Evolutionary conservation across 2,888 invertebrate genomes (phyloP).

Genomic region (Agonopterix subpropinquella): DNA sequence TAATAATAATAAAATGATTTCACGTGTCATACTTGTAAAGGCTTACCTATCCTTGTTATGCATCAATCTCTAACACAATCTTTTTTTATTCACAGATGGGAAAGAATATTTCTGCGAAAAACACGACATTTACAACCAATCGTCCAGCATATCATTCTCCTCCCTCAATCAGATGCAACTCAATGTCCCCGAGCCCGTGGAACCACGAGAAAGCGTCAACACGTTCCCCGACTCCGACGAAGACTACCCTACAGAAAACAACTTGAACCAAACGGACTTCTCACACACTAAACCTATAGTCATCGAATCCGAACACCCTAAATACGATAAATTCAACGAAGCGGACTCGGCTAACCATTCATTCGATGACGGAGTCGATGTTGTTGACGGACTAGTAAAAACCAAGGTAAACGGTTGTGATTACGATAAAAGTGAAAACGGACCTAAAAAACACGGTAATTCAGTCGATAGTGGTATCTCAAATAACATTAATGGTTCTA

Average conservation of each 20-base stretch:
- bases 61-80: no score
- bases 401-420: constrained; percentile 32
- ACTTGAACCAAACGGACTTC: constrained; percentile 65
- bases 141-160: constrained; percentile 58
- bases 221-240: constrained; percentile 61
- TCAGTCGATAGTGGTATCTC: constrained; percentile 67
- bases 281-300: constrained; percentile 65
- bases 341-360: constrained; percentile 62
- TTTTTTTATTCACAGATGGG: constrained; percentile 38
- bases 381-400: constrained; percentile 51
- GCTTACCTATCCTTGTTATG: no score
- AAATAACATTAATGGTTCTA: constrained; percentile 44
- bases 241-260: constrained; percentile 64
- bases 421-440: constrained; percentile 26
- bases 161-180: constrained; percentile 60
- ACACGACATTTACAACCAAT: constrained; percentile 63
- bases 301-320: constrained; percentile 57
- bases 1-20: no score
- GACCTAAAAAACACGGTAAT: constrained; percentile 55
- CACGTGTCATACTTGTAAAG: no score
- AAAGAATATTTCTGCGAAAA: constrained; percentile 70
- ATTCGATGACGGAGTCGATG: constrained; percentile 61
- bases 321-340: constrained; percentile 48
- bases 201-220: constrained; percentile 44
- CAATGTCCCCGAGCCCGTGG: constrained; percentile 61